Evolutionary conservation across 2,797 vertebrate species (phyloP).

Genomic region (Linurgus olivaceus): DNA sequence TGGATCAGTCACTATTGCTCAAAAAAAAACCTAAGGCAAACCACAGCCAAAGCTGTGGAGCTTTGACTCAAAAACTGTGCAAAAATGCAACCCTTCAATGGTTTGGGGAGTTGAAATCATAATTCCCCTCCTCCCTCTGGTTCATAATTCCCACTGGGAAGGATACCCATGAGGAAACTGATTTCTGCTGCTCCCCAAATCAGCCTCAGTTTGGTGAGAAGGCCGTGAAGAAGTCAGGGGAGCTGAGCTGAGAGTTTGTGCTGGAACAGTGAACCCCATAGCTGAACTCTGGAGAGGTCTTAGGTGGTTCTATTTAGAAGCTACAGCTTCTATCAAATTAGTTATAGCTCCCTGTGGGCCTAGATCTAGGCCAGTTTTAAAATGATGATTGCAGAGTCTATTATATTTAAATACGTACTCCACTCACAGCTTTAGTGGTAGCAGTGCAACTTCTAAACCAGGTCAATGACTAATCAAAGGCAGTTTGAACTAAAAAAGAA

Average conservation of each 20-base stretch:
- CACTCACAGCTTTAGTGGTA: background rate
- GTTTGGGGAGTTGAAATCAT: background rate
- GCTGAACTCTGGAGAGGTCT: background rate
- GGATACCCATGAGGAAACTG: background rate
- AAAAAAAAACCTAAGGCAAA: constrained; percentile 3
- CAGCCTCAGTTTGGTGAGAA: background rate
- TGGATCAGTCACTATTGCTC: constrained; percentile 39
- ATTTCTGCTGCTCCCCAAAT: background rate
- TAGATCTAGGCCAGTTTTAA: constrained; percentile 59
- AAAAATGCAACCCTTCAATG: background rate
- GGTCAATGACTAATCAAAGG: constrained; percentile 61
- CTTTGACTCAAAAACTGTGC: constrained; percentile 24
- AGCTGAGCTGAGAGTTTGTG: background rate
- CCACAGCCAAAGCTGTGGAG: background rate
- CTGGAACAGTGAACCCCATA: background rate
- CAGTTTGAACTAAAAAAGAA: constrained; percentile 13
- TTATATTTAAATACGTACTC: constrained; percentile 35
- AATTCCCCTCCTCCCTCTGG: background rate
- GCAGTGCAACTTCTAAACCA: constrained; percentile 22
- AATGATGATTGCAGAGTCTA: background rate
- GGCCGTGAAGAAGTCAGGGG: background rate
- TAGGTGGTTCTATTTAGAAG: constrained; percentile 33
- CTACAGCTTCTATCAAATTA: constrained; percentile 45
- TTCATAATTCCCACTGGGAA: background rate
- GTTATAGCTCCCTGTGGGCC: background rate